Percentiles rank a stretch among this genome's conserved stretches.
Conservation (phyloP, 2,797 vertebrate species). For the Microhierax caerulescens region DNA sequence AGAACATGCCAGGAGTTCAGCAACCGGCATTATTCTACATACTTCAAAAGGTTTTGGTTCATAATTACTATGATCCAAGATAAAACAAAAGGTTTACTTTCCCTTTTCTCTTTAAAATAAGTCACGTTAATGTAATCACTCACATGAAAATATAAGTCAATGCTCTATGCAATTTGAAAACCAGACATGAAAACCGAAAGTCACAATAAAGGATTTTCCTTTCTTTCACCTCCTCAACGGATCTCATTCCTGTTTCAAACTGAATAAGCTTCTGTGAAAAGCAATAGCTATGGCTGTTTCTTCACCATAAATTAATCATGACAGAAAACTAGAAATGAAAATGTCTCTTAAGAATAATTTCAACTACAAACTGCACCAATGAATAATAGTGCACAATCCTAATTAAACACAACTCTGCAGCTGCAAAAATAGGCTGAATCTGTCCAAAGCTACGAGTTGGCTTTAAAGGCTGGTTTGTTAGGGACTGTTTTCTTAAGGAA, state of each 20-base stretch:
- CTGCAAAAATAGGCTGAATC: slow-evolving; percentile 89
- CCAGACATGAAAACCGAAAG: slow-evolving; percentile 48
- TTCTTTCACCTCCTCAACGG: slow-evolving; percentile 58
- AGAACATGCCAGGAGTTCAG: slow-evolving; percentile 34
- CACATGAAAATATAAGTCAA: slow-evolving; percentile 38
- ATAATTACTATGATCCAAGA: slow-evolving; percentile 38
- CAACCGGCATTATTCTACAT: background rate
- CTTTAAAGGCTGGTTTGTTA: slow-evolving; percentile 77
- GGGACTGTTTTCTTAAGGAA: slow-evolving; percentile 84
- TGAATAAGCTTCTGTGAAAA: slow-evolving; percentile 61
- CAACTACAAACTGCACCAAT: slow-evolving; percentile 73
- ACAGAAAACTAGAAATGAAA: slow-evolving; percentile 77
- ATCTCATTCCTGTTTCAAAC: slow-evolving; percentile 55
- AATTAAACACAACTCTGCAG: slow-evolving; percentile 86
- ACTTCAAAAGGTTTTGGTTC: slow-evolving; percentile 44
- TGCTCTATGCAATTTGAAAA: slow-evolving; percentile 29
- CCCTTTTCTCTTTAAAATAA: slow-evolving; percentile 60
- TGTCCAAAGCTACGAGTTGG: slow-evolving; percentile 75
- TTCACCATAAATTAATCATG: slow-evolving; percentile 78
- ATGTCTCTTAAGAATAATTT: slow-evolving; percentile 80
- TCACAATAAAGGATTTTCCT: slow-evolving; percentile 59
- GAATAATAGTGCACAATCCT: slow-evolving; percentile 84
- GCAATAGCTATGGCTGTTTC: slow-evolving; percentile 68
- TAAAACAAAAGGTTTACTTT: slow-evolving; percentile 50
- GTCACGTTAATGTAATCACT: slow-evolving; percentile 43